Evolutionary conservation across 2,797 vertebrate genomes (phyloP).

Genomic region (Sebastiscus albofasciatus): DNA sequence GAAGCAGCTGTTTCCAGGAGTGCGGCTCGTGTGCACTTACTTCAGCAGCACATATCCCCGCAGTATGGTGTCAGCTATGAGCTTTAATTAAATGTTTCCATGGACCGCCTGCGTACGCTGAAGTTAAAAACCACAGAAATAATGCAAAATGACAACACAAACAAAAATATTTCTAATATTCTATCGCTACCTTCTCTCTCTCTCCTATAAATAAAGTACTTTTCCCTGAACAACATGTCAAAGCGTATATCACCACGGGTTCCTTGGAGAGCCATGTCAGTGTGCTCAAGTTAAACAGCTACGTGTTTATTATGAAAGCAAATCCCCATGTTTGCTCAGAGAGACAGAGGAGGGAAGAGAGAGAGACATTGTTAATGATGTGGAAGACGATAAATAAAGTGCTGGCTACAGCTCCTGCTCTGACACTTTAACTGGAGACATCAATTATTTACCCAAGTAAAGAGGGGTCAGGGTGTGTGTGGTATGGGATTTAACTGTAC

Average conservation of each 20-base stretch:
- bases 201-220: slow-evolving; percentile 15
- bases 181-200: neutral
- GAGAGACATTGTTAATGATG: slow-evolving; percentile 59
- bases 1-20: slow-evolving; percentile 8
- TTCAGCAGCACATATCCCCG: neutral
- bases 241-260: neutral
- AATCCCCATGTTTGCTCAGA: slow-evolving; percentile 43
- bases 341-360: slow-evolving; percentile 27
- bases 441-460: slow-evolving; percentile 73
- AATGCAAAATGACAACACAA: neutral
- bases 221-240: slow-evolving; percentile 22
- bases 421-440: slow-evolving; percentile 73
- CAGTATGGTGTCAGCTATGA: neutral
- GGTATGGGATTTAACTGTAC: slow-evolving; percentile 11
- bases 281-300: slow-evolving; percentile 49
- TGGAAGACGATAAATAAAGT: slow-evolving; percentile 65
- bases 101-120: neutral
- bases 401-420: slow-evolving; percentile 35
- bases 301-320: slow-evolving; percentile 62
- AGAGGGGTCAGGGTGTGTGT: slow-evolving; percentile 41
- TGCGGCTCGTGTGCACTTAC: neutral
- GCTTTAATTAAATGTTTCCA: neutral
- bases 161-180: neutral
- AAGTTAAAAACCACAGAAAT: neutral
- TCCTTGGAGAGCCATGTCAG: slow-evolving; percentile 37